Evolutionary conservation across 1,140 invertebrate species (phyloP).

Genomic region (Penaeus vannamei): DNA sequence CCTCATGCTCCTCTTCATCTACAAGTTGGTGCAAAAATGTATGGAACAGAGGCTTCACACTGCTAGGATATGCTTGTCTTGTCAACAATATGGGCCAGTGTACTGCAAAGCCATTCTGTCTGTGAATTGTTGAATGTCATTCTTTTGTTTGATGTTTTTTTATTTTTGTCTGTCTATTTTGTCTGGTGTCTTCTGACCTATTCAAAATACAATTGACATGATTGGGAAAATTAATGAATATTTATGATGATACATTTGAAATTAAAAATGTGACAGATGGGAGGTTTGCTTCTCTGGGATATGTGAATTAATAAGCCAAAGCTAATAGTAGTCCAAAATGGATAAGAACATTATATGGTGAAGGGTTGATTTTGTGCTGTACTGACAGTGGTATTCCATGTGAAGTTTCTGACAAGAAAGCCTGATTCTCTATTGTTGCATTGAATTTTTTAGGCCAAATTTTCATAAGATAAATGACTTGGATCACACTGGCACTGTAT

Average conservation of each 20-base stretch:
- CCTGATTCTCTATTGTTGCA: background rate
- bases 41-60: constrained; percentile 65
- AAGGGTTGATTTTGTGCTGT: too few species aligned
- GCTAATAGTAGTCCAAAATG: too few species aligned
- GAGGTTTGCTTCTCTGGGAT: too few species aligned
- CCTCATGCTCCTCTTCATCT: constrained; percentile 66
- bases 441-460: background rate
- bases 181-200: too few species aligned
- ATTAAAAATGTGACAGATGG: too few species aligned
- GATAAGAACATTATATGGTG: too few species aligned
- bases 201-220: too few species aligned
- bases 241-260: too few species aligned
- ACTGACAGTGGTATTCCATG: too few species aligned
- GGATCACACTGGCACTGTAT: background rate
- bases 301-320: too few species aligned
- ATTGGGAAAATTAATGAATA: too few species aligned
- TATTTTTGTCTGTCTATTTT: background rate
- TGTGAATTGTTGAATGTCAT: constrained; percentile 4
- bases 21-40: constrained; percentile 63
- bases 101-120: background rate
- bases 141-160: background rate
- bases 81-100: constrained; percentile 13
- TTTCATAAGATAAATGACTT: background rate
- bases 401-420: background rate
- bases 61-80: constrained; percentile 58